Percentiles rank a stretch among this genome's conserved stretches.
phyloP scores from a whole-genome alignment of 2,888 invertebrate genomes.

The Sclerodermus sp. region DNA sequence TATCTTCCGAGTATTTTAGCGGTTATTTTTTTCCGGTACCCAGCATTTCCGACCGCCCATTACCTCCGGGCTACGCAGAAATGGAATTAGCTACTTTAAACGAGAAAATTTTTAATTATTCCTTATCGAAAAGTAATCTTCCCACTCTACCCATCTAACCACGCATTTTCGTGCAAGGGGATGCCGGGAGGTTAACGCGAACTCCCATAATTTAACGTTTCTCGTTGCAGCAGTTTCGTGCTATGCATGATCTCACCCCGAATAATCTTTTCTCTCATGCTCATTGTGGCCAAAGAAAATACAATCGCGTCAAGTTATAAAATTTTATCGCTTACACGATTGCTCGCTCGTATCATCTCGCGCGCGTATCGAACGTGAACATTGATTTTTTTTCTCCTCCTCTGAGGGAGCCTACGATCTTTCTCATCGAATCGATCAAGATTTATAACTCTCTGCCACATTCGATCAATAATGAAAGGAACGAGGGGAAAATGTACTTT shows the following conservation, averaged over 20 bases:
- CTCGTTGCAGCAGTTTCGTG: conserved; percentile 21
- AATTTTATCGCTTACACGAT: no score
- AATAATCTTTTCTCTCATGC: conserved; percentile 4
- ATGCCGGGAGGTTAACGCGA: conserved; percentile 26
- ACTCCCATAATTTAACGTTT: conserved; percentile 28
- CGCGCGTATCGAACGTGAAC: no score
- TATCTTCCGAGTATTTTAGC: conserved; percentile 56
- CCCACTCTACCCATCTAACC: conserved; percentile 14
- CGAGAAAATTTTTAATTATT: conserved; percentile 60
- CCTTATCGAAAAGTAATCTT: conserved; percentile 59
- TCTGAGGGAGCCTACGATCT: no score
- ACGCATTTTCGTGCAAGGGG: conserved; percentile 15
- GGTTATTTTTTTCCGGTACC: conserved; percentile 53
- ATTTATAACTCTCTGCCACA: no score
- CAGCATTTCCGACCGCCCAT: conserved; percentile 25
- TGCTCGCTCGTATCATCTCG: no score
- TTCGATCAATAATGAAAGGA: no score
- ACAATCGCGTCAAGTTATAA: background rate
- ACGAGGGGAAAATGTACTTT: no score
- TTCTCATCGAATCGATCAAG: no score
- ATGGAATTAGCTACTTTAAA: conserved; percentile 56
- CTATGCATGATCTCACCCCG: conserved; percentile 19
- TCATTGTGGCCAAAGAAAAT: background rate
- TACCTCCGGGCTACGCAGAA: conserved; percentile 33
- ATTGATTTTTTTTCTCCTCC: no score